These are phyloP conservation scores for Poecile atricapillus DNA, from an alignment of 2,113 vertebrate species.

Conservation along the genomic window DNA sequence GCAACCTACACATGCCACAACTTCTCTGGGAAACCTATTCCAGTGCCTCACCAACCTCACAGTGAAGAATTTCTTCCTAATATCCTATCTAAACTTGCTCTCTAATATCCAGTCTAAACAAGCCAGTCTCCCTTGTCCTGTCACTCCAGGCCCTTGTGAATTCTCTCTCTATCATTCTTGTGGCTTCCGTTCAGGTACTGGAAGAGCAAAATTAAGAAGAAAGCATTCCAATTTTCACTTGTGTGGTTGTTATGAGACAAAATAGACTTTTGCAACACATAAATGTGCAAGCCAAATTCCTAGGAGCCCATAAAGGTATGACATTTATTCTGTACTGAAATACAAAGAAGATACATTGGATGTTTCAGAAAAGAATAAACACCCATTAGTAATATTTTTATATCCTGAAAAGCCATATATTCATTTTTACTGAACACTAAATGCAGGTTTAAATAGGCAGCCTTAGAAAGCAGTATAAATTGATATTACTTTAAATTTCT, in stretches of 20 bases:
- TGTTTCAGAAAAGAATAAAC: background rate
- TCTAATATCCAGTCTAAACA: background rate
- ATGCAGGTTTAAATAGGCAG: background rate
- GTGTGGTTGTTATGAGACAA: background rate
- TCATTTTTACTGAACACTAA: background rate
- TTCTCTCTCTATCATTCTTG: background rate
- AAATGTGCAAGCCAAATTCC: background rate
- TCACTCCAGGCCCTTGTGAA: background rate
- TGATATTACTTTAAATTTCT: background rate
- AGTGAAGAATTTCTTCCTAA: background rate
- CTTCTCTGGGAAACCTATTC: background rate
- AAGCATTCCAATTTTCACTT: background rate
- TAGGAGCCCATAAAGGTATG: background rate
- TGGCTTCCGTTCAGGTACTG: background rate
- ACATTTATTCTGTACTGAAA: background rate
- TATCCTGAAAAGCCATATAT: background rate
- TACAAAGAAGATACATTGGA: background rate
- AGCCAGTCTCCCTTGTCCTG: background rate
- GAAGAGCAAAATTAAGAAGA: background rate
- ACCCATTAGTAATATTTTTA: background rate
- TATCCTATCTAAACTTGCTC: background rate
- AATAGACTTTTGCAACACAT: background rate
- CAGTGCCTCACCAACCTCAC: background rate
- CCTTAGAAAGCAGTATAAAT: background rate
- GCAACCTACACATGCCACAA: background rate